phyloP scores from a whole-genome alignment of 2,113 vertebrate genomes.

The Hypanus sabinus region DNA sequence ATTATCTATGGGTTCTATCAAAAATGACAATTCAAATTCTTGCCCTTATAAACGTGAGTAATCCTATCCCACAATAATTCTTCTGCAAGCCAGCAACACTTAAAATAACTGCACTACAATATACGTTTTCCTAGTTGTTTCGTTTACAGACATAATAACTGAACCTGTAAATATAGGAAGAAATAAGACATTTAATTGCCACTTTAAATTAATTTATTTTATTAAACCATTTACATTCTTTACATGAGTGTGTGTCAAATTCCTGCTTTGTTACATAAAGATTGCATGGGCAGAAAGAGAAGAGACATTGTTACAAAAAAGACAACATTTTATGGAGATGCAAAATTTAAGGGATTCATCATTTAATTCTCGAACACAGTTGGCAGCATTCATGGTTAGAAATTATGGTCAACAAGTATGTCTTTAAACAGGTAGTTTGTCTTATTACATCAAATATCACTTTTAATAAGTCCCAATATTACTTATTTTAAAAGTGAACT shows the following conservation, averaged over 20 bases:
- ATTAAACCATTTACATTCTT: slow-evolving; percentile 15
- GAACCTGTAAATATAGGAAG: not conserved
- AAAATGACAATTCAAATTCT: not conserved
- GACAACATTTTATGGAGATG: not conserved
- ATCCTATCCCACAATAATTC: not conserved
- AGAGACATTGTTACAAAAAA: not conserved
- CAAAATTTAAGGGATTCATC: slow-evolving; percentile 26
- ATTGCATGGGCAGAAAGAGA: not conserved
- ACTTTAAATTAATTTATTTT: slow-evolving; percentile 15
- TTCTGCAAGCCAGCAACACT: not conserved
- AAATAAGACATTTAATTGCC: not conserved
- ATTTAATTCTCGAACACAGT: not conserved
- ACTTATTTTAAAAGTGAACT: no score
- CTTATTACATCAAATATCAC: not conserved
- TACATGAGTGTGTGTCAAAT: not conserved
- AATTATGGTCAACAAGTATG: not conserved
- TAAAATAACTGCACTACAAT: not conserved
- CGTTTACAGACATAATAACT: not conserved
- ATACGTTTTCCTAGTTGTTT: not conserved
- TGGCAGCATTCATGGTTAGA: slow-evolving; percentile 9
- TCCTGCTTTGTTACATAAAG: not conserved
- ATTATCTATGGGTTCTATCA: not conserved
- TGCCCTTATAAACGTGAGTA: not conserved
- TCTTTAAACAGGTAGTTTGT: not conserved
- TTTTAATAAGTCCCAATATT: not conserved